A percentile compares a stretch with the other conserved stretches of the same genome.
These are phyloP conservation scores for Philotrypesis tridentata DNA, from an alignment of 1,140 invertebrate genomes.

Conservation along the genomic window DNA sequence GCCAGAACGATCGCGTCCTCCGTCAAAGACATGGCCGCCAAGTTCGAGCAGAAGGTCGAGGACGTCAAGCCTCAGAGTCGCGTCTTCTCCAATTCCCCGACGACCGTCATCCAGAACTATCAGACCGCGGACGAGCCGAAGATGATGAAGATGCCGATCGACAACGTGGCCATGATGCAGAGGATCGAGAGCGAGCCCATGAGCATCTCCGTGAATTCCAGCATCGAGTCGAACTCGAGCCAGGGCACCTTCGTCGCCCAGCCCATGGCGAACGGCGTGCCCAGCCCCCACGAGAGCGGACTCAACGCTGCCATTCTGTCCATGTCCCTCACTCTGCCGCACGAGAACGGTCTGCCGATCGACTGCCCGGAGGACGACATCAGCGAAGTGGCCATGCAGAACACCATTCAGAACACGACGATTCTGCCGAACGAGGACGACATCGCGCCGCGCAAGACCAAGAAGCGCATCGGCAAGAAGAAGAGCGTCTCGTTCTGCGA, in stretches of 20 bases:
- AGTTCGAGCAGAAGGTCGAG: conserved; percentile 81
- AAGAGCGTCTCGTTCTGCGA: conserved; percentile 96
- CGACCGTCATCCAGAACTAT: conserved; percentile 14
- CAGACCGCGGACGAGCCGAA: conserved; percentile 19
- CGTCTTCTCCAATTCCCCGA: conserved; percentile 31
- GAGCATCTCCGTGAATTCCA: conserved; percentile 56
- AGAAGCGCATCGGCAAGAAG: conserved; percentile 82
- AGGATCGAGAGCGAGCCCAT: conserved; percentile 1
- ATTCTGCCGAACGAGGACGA: conserved; percentile 70
- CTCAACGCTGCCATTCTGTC: conserved; percentile 68
- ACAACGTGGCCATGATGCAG: neutral
- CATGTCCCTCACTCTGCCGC: conserved; percentile 69
- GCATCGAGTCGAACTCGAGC: conserved; percentile 62
- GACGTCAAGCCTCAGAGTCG: conserved; percentile 10
- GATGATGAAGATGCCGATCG: neutral
- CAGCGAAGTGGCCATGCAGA: conserved; percentile 72
- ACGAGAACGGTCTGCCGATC: conserved; percentile 70
- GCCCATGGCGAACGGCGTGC: neutral
- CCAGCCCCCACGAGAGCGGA: conserved; percentile 59
- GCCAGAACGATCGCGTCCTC: conserved; percentile 68
- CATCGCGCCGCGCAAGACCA: conserved; percentile 66
- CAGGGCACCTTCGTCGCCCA: conserved; percentile 59
- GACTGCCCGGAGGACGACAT: conserved; percentile 72
- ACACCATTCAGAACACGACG: conserved; percentile 71
- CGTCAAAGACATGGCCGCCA: conserved; percentile 87